phyloP scores from a whole-genome alignment of 2,888 invertebrate species.

The Drosophila paracracens region DNA sequence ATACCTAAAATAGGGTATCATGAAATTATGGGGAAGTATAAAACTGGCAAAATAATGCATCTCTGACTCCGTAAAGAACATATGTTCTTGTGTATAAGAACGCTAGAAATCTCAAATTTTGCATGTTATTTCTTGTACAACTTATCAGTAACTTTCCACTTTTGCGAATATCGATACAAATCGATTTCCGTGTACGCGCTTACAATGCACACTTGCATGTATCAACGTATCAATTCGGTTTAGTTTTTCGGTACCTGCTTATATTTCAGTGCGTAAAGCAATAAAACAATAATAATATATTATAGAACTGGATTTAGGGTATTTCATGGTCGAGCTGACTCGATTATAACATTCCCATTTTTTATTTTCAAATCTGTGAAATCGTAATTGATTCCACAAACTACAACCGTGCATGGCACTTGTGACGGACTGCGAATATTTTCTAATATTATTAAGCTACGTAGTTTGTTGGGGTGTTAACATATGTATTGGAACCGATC shows the following conservation, averaged over 20 bases:
- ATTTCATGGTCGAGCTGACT: background rate
- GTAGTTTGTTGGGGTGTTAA: background rate
- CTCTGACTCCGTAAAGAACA: background rate
- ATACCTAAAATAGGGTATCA: background rate
- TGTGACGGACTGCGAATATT: slow-evolving; percentile 17
- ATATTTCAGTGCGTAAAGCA: background rate
- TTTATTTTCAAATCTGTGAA: slow-evolving; percentile 57
- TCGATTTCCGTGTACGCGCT: background rate
- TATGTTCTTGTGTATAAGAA: background rate
- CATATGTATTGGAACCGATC: slow-evolving; percentile 2
- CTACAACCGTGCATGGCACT: slow-evolving; percentile 5
- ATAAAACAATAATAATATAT: background rate
- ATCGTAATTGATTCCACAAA: slow-evolving; percentile 40
- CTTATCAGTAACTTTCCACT: background rate
- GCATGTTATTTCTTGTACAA: background rate
- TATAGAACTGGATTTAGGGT: background rate
- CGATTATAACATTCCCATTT: background rate
- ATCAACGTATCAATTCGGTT: background rate
- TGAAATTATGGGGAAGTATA: background rate
- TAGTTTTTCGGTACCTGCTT: background rate
- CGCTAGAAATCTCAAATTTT: background rate
- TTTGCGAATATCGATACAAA: background rate
- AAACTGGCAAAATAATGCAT: background rate
- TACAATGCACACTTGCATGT: background rate
- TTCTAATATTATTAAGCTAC: background rate